Evolutionary conservation across 2,113 vertebrate genomes (phyloP).

Genomic region (Sminthopsis crassicaudata): DNA sequence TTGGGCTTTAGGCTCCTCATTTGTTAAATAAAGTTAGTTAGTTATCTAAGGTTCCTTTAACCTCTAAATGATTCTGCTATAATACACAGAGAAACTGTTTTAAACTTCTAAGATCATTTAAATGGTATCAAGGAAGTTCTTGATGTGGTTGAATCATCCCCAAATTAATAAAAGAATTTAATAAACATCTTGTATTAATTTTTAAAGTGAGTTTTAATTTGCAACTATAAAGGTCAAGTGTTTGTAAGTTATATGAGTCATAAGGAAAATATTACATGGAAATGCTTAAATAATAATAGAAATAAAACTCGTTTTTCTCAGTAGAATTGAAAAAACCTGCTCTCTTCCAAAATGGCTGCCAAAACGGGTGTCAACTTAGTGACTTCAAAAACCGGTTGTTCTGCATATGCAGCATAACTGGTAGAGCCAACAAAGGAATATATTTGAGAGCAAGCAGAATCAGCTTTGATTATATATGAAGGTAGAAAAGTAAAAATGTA

Average conservation of each 20-base stretch:
- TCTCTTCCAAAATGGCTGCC: constrained; percentile 47
- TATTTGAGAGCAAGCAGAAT: constrained; percentile 68
- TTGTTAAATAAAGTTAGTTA: neutral
- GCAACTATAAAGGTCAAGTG: constrained; percentile 22
- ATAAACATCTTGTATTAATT: constrained; percentile 30
- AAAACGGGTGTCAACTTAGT: constrained; percentile 49
- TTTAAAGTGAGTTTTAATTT: constrained; percentile 32
- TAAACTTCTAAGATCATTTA: neutral
- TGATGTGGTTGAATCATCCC: neutral
- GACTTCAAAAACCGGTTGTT: constrained; percentile 64
- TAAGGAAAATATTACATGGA: constrained; percentile 24
- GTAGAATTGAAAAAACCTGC: constrained; percentile 38
- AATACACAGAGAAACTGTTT: neutral
- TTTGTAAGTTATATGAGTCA: constrained; percentile 23
- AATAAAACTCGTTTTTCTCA: constrained; percentile 39
- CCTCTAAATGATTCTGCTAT: neutral
- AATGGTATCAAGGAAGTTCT: neutral
- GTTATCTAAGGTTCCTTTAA: neutral
- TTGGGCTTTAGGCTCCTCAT: neutral
- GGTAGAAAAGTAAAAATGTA: constrained; percentile 54
- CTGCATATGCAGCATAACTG: constrained; percentile 63
- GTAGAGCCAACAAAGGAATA: constrained; percentile 53
- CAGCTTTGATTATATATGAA: constrained; percentile 42
- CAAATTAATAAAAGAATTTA: neutral
- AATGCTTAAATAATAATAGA: neutral